Base-by-base conservation (phyloP, 2,113 vertebrate species). In the Chrysemys picta region DNA sequence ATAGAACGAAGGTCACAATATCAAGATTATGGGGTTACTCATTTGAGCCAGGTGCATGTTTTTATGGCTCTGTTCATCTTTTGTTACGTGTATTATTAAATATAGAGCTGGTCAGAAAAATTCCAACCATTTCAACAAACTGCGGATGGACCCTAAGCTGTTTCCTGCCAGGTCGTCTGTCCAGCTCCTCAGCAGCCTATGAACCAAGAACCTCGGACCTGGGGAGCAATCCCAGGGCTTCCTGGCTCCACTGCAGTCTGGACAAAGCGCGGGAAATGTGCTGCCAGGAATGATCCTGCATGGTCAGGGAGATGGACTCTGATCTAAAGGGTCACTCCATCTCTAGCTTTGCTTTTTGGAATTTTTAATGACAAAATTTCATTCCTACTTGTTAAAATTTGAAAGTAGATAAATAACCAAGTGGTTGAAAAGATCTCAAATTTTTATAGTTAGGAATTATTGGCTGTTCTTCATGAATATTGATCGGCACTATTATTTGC, bases 191-290 rank as follows among this genome's bases (percentile, higher is more conserved):
- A 81, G 79, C 49, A 16, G 22, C 49, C 92, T 87, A 31, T 56
- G 0, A 94, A 50, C 87, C 59, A 88, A 79, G 75, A 88, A 27
- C 89, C 65, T 91, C 0, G 49, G 87, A 91, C 87, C 85, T 59
- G 94, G 90, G 85, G 85, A 96, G 91, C 91, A 87, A 25, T 94
- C 83, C 75, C 85, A 59, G 52, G 49, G 57, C 89, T 96, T 93
- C 86, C 75, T 91, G 22, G 42, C 72, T 76, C 72, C 5, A 84
- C 88, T 42, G 80, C 84, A 89, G 8, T 38, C 88, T 82, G 84
- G 84, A 93, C 69, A 94, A 31, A n/a, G 16, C 0, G 0, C 25
- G 38, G 52, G 52, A 52, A 90, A 93, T 45, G 47, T 50, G 21
- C 82, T 96, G 89, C 62, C 89, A 62, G 69, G 49, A 95, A 9